Evolutionary conservation across 1,140 invertebrate genomes (phyloP), one percentile per base, ranked within the genome.

Genomic region (Ostrea denselamellosa): DNA sequence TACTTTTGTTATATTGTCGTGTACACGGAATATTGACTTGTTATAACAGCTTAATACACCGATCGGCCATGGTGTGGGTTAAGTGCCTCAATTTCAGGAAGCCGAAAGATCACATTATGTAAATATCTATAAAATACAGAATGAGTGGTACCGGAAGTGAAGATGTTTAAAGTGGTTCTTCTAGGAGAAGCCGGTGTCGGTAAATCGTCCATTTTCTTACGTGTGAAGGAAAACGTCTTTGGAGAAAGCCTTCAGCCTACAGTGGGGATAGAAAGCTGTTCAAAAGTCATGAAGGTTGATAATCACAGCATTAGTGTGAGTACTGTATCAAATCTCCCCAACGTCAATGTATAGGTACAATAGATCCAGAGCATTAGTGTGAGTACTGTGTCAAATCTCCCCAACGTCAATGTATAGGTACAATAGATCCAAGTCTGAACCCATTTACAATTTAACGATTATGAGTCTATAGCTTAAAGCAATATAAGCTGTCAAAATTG

Each of bases 121-220:
- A 77, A 34, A 77, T 77, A 25, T 25, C 68, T 22, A 77, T 25
- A 3, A 10, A 9, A 62, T 44, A 12, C n/a, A 34, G 68, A 25
- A 34, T 34, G 68, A 25, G 28, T 34, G 7, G 25, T 28, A 77
- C 25, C 14, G 8, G 68, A 77, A 34, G 9, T 10, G 4, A 77
- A 5, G 68, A 62, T 65, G 71, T 92, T 91, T 85, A 92, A 92
- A 53, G 53, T 91, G 22, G 84, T 92, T 28, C 83, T 92, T 0
- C 82, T 92, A 0, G 92, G 92, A 7, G 89, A 92, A 81, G 83
- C 86, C n/a, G 92, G 92, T 19, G 92, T 92, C 0, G 92, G 92
- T 3, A 92, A 92, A 83, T 89, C 92, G 0, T 88, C 92, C 0
- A 8, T 92, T 19, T 92, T 92, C 71, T 84, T 89, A 34, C 83